These are phyloP conservation scores for Rhyacichthys aspro DNA, from an alignment of 2,797 vertebrate species.

Conservation along the genomic window DNA sequence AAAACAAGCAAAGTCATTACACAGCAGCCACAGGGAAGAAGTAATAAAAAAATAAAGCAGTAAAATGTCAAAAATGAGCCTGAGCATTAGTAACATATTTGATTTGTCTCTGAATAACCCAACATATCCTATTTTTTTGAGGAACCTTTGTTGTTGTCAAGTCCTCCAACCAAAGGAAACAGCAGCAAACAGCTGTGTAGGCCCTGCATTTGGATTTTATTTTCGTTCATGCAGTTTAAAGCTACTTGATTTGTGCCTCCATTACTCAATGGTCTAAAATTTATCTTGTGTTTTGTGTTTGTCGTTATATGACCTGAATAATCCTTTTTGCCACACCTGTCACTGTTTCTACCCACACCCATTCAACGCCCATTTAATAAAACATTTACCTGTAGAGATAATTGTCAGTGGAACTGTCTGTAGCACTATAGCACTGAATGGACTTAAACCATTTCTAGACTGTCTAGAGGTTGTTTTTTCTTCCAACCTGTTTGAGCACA, in stretches of 20 bases:
- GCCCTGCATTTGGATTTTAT: slow-evolving; percentile 1
- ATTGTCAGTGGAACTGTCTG: slow-evolving; percentile 13
- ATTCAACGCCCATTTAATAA: slow-evolving; percentile 13
- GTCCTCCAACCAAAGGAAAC: slow-evolving; percentile 64
- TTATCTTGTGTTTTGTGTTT: slow-evolving; percentile 22
- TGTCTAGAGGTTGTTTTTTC: slow-evolving; percentile 21
- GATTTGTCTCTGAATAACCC: too few species aligned
- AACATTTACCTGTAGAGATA: slow-evolving; percentile 9
- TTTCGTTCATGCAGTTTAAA: neutral
- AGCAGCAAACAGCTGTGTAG: slow-evolving; percentile 30
- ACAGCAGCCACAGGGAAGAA: too few species aligned
- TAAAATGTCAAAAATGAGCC: too few species aligned
- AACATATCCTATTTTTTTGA: neutral
- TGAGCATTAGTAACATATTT: too few species aligned
- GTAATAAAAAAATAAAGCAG: too few species aligned
- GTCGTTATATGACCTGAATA: slow-evolving; percentile 26
- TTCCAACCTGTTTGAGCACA: slow-evolving; percentile 41
- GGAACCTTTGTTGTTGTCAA: slow-evolving; percentile 25
- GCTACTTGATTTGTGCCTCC: slow-evolving; percentile 1
- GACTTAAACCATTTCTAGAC: slow-evolving; percentile 28
- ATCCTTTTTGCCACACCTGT: slow-evolving; percentile 46
- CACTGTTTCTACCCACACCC: slow-evolving; percentile 12
- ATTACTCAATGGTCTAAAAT: neutral
- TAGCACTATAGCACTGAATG: neutral
- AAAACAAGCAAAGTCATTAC: too few species aligned